Evolutionary conservation across 2,888 invertebrate genomes (phyloP).

Genomic region (Myopa tessellatipennis): DNA sequence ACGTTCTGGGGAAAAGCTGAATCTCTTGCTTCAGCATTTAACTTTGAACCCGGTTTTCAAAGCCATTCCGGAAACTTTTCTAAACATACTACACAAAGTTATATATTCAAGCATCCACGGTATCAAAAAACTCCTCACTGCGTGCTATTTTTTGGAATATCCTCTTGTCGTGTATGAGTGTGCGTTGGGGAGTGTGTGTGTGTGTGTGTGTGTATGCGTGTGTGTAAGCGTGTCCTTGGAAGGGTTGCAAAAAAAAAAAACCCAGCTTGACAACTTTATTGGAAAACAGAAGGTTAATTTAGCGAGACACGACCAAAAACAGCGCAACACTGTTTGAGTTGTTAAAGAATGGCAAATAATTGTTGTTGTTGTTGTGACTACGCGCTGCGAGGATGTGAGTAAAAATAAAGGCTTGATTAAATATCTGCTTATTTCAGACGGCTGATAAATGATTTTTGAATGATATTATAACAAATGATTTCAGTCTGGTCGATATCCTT

Average conservation of each 20-base stretch:
- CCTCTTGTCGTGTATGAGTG: too few species aligned
- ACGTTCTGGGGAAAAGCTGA: too few species aligned
- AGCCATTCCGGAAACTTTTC: too few species aligned
- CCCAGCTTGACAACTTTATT: not conserved
- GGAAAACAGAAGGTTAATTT: not conserved
- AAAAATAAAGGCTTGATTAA: not conserved
- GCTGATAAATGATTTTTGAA: not conserved
- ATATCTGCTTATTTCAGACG: not conserved
- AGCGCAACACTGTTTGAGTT: not conserved
- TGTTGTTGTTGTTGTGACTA: not conserved
- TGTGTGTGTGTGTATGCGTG: not conserved
- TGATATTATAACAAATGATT: not conserved
- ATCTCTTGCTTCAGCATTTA: too few species aligned
- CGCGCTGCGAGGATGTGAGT: not conserved
- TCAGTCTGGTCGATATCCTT: not conserved
- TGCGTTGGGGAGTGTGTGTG: too few species aligned
- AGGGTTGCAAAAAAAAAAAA: not conserved
- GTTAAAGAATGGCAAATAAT: not conserved
- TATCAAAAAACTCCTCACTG: too few species aligned
- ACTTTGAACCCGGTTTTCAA: too few species aligned
- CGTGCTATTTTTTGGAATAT: not conserved
- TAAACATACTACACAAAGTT: too few species aligned
- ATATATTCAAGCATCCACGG: too few species aligned
- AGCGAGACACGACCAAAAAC: not conserved
- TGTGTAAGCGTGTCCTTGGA: not conserved